Evolutionary conservation across 2,797 vertebrate species (phyloP).

Genomic region (Syngnathus rostellatus): DNA sequence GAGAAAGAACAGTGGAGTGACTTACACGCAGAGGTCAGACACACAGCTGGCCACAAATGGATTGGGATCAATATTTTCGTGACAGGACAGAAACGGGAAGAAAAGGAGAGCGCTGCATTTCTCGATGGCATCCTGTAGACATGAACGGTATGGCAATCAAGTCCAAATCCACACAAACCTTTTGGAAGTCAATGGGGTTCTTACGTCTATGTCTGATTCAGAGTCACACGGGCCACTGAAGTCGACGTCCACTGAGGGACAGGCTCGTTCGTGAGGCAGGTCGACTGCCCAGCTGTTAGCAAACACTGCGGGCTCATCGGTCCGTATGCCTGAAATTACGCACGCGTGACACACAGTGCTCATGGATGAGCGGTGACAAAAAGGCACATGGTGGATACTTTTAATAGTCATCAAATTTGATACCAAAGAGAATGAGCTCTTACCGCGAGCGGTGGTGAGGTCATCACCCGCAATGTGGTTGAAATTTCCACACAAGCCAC

Average conservation of each 20-base stretch:
- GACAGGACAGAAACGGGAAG: slow-evolving; percentile 95
- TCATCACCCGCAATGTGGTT: slow-evolving; percentile 89
- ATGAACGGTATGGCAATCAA: slow-evolving; percentile 9
- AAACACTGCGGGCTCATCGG: slow-evolving; percentile 85
- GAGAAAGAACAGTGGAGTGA: slow-evolving; percentile 20
- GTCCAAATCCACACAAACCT: too few species aligned
- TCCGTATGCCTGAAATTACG: slow-evolving; percentile 61
- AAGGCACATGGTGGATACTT: background rate
- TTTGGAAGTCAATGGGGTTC: slow-evolving; percentile 14
- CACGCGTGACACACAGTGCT: slow-evolving; percentile 32
- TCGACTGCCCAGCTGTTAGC: slow-evolving; percentile 90
- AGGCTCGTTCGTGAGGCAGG: slow-evolving; percentile 71
- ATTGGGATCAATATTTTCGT: slow-evolving; percentile 94
- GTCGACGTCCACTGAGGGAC: slow-evolving; percentile 76
- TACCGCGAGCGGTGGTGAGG: slow-evolving; percentile 81
- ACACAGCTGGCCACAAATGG: slow-evolving; percentile 96
- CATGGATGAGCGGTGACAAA: slow-evolving; percentile 16
- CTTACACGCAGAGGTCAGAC: slow-evolving; percentile 97
- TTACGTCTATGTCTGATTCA: slow-evolving; percentile 85
- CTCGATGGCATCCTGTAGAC: slow-evolving; percentile 83
- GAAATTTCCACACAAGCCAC: slow-evolving; percentile 94
- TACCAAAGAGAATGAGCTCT: slow-evolving; percentile 50
- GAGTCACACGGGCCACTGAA: slow-evolving; percentile 85
- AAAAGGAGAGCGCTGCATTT: slow-evolving; percentile 95
- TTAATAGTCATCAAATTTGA: background rate